Conservation (phyloP, 2,888 invertebrate species). For the Brenthis ino region DNA sequence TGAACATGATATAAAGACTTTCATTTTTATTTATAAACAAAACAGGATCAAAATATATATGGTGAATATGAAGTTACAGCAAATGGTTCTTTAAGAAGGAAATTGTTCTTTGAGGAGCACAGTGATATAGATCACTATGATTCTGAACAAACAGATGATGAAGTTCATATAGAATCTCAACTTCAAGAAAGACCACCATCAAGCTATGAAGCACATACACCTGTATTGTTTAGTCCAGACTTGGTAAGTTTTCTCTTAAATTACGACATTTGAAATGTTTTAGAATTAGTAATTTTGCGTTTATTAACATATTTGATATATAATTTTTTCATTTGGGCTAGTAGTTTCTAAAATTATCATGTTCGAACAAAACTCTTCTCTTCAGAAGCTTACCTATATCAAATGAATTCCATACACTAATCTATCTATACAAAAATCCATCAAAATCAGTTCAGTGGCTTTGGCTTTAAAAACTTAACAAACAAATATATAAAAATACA, state of each 20-base stretch:
- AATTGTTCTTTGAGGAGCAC: slow-evolving; percentile 72
- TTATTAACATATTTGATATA: no score
- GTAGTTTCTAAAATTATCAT: no score
- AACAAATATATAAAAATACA: no score
- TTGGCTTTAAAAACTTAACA: no score
- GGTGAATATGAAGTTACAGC: slow-evolving; percentile 72
- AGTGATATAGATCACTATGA: slow-evolving; percentile 73
- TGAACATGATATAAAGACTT: no score
- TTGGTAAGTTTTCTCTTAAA: slow-evolving; percentile 49
- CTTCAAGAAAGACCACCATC: slow-evolving; percentile 53
- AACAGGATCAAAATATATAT: slow-evolving; percentile 69
- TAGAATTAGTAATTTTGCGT: no score
- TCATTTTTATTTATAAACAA: neutral
- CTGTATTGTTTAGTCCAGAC: slow-evolving; percentile 69
- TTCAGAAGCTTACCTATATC: no score
- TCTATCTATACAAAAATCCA: no score
- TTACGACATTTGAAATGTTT: neutral
- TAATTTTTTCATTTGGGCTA: no score
- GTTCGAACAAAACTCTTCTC: no score
- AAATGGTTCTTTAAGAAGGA: slow-evolving; percentile 70
- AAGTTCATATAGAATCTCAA: slow-evolving; percentile 50
- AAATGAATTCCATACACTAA: no score
- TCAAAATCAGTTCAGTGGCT: no score
- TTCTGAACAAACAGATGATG: slow-evolving; percentile 74
- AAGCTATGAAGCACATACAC: slow-evolving; percentile 63